Conservation (phyloP, 1,140 invertebrate genomes). For the Solenopsis invicta region DNA sequence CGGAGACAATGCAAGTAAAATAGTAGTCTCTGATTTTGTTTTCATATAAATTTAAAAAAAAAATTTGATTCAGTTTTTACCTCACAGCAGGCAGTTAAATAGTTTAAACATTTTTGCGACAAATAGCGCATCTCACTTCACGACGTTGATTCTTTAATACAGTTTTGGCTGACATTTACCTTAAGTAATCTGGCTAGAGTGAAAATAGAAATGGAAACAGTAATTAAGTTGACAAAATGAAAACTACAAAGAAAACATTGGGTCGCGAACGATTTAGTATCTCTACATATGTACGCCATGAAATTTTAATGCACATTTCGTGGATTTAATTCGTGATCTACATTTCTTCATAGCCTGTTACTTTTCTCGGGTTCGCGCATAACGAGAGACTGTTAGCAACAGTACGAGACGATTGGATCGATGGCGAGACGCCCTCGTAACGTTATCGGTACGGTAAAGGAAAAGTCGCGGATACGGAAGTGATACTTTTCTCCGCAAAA, state of each 20-base stretch:
- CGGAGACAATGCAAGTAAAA: slow-evolving; percentile 2
- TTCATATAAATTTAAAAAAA: not conserved
- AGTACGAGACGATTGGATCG: not conserved
- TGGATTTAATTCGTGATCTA: not conserved
- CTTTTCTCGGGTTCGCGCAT: not conserved
- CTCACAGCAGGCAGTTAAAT: not conserved
- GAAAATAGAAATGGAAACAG: too few relatives aligned
- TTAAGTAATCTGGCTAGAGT: too few relatives aligned
- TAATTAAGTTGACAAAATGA: too few relatives aligned
- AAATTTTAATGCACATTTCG: slow-evolving; percentile 28
- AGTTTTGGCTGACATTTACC: too few relatives aligned
- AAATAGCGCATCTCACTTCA: too few relatives aligned
- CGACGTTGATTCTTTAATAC: too few relatives aligned
- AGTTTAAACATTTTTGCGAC: not conserved
- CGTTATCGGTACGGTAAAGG: not conserved
- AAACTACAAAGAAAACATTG: too few relatives aligned
- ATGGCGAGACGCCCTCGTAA: not conserved
- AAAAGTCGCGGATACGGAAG: not conserved
- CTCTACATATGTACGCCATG: not conserved
- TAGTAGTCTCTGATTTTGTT: slow-evolving; percentile 13
- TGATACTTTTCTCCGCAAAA: not conserved
- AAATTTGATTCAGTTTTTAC: not conserved
- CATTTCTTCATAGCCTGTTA: not conserved
- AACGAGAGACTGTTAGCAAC: not conserved
- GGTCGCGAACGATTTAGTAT: not conserved